Evolutionary conservation across 2,113 vertebrate species (phyloP), one percentile per base, ranked within the genome.

Genomic region (Scopus umbretta): DNA sequence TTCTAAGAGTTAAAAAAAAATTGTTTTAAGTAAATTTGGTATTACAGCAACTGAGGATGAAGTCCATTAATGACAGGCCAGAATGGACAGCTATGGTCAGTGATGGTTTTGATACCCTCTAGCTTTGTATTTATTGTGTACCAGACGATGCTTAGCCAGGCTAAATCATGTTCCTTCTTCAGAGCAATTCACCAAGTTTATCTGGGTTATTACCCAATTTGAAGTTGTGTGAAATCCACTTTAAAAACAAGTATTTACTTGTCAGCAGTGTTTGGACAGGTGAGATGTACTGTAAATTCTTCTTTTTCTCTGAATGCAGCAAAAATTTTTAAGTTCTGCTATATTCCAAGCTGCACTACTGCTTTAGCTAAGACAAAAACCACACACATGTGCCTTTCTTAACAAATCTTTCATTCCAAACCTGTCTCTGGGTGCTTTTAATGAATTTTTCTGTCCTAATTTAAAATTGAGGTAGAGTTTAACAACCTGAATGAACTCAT

Each of bases 21-120:
- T 94, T 97, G n/a, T 95, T 96, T 95, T 87, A 92, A 96, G 81
- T 88, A 97, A 96, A 97, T 96, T 67, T 74, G 90, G 55, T 86
- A 40, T 72, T 86, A 84, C 50, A 95, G 84, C 90, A 61, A 32
- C 16, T 36, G 63, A 43, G 16, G 13, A 19, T 85, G 34, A 56
- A 26, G 11, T 42, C 36, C 7, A 3, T 50, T 70, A 76, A 58
- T 52, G n/a, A 58, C 32, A 67, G 61, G 65, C 76, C 87, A 81
- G 86, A 96, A 83, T 95, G 80, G 68, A 94, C 80, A 95, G 91
- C 89, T 96, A 49, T 75, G 68, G 93, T 95, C 73, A 96, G 96
- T 96, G 87, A 82, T 73, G 75, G 80, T 88, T 88, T 55, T 92
- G 38, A 58, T 91, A 58, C 71, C 68, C 80, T 91, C 90, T 92